Evolutionary conservation across 2,888 invertebrate species (phyloP).

Genomic region (Brenthis hecate): DNA sequence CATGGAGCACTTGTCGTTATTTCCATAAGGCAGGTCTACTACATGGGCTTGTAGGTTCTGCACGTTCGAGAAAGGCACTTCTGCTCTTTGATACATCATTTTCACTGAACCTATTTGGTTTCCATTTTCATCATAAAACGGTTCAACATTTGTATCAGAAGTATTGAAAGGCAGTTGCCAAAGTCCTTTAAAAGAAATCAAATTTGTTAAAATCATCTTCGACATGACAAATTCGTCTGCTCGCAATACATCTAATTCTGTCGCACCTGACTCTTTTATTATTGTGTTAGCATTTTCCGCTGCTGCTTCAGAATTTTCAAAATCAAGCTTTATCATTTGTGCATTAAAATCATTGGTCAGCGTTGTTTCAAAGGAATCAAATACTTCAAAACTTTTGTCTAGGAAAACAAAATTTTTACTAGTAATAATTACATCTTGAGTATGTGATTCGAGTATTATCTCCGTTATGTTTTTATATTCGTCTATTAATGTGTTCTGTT

Average conservation of each 20-base stretch:
- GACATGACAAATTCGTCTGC: slow-evolving; percentile 81
- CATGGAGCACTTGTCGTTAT: slow-evolving; percentile 82
- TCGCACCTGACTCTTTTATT: slow-evolving; percentile 61
- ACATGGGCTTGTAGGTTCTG: slow-evolving; percentile 81
- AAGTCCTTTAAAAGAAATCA: slow-evolving; percentile 87
- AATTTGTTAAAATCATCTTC: slow-evolving; percentile 85
- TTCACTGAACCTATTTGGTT: slow-evolving; percentile 80
- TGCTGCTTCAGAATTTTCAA: slow-evolving; percentile 60
- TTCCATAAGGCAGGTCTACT: slow-evolving; percentile 86
- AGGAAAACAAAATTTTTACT: slow-evolving; percentile 72
- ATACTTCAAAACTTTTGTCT: slow-evolving; percentile 63
- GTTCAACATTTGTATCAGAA: slow-evolving; percentile 76
- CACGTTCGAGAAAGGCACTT: slow-evolving; percentile 82
- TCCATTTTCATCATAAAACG: slow-evolving; percentile 83
- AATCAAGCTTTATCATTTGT: slow-evolving; percentile 62
- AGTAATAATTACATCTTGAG: slow-evolving; percentile 60
- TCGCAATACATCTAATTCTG: slow-evolving; percentile 66
- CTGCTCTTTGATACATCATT: slow-evolving; percentile 88
- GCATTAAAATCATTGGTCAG: slow-evolving; percentile 68
- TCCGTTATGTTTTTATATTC: slow-evolving; percentile 62
- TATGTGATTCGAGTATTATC: slow-evolving; percentile 56
- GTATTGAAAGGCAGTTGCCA: slow-evolving; percentile 86
- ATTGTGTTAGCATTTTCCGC: slow-evolving; percentile 64
- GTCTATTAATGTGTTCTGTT: slow-evolving; percentile 49
- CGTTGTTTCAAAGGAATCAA: slow-evolving; percentile 51